A percentile compares a stretch with the other conserved stretches of the same genome.
Conservation (phyloP, 2,797 vertebrate species). For the Epinephelus coioides region DNA sequence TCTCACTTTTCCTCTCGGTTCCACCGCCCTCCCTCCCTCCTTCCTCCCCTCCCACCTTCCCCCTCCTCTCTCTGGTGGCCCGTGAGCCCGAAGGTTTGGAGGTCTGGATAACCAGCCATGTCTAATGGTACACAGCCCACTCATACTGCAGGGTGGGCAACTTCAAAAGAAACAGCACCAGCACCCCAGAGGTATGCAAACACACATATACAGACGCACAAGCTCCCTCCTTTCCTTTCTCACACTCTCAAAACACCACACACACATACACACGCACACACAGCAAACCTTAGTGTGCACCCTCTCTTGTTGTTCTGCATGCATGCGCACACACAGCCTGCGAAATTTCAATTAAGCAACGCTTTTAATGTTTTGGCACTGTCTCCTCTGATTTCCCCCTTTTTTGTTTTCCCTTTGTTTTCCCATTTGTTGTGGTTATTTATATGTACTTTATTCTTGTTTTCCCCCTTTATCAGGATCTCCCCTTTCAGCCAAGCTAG, state of each 20-base stretch:
- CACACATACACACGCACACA: slow-evolving; percentile 32
- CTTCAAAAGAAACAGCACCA: slow-evolving; percentile 83
- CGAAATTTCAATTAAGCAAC: slow-evolving; percentile 79
- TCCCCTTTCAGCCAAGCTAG: slow-evolving; percentile 38
- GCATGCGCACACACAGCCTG: slow-evolving; percentile 36
- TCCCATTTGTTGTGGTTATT: slow-evolving; percentile 81
- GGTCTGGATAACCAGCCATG: slow-evolving; percentile 80
- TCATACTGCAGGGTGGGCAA: slow-evolving; percentile 80
- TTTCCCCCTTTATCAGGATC: slow-evolving; percentile 47
- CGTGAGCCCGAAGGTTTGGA: slow-evolving; percentile 74
- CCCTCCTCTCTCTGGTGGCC: slow-evolving; percentile 66
- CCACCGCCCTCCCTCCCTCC: neutral
- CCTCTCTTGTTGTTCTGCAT: slow-evolving; percentile 32
- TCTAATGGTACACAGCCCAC: slow-evolving; percentile 84
- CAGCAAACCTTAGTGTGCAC: neutral
- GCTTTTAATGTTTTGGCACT: slow-evolving; percentile 74
- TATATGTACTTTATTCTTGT: slow-evolving; percentile 71
- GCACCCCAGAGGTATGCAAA: slow-evolving; percentile 75
- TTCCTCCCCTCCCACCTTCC: neutral
- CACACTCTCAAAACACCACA: slow-evolving; percentile 23
- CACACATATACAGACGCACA: slow-evolving; percentile 52
- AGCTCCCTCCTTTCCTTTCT: slow-evolving; percentile 37
- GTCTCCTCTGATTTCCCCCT: slow-evolving; percentile 54
- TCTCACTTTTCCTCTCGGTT: slow-evolving; percentile 45
- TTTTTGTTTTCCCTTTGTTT: slow-evolving; percentile 67